Evolutionary conservation across 1,140 invertebrate species (phyloP), one percentile per base, ranked within the genome.

Genomic region (Acromyrmex charruanus): DNA sequence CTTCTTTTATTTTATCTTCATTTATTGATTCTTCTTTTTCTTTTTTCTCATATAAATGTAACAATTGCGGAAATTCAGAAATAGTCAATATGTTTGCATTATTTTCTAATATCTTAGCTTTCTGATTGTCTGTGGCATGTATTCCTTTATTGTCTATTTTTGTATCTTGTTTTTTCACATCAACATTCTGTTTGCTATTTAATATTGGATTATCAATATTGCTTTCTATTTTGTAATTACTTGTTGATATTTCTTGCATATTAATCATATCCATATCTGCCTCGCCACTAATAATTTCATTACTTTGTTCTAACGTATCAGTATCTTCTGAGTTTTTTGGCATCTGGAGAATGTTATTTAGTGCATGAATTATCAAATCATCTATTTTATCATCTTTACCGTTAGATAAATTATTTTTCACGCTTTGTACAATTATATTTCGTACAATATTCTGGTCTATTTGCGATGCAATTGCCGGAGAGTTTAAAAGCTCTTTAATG

Each of bases 341-440:
- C 6, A 1, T 6, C 4, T 61, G 68, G 6, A 94, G 61, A 9
- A 93, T 6, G 9, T 87, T 51, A 25, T 92, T 77, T 10, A 94
- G 63, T 10, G 87, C 69, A 31, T 89, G 69, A 51, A 94, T 92
- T 1, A 89, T 74, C 0, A 88, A 61, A 58, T 94, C 90, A 16
- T 91, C 82, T 14, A 92, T 87, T 9, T 80, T 5, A 3, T 72
- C 77, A 25, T 28, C 21, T 21, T 66, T 21, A 3, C 86, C 77
- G 75, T 69, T 87, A 75, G 7, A 82, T 28, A 94, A 87, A 2
- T 49, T 75, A 65, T 90, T 81, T 59, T 89, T 91, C 0, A 94
- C 49, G 25, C 93, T 89, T 61, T 93, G 86, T 0, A 94, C 86
- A 3, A 95, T 93, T 14, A 94, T 90, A 53, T 92, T 94, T 58